Percentiles rank a stretch among this genome's conserved stretches.
Conservation (phyloP, 2,113 vertebrate species). For the Heptranchias perlo region DNA sequence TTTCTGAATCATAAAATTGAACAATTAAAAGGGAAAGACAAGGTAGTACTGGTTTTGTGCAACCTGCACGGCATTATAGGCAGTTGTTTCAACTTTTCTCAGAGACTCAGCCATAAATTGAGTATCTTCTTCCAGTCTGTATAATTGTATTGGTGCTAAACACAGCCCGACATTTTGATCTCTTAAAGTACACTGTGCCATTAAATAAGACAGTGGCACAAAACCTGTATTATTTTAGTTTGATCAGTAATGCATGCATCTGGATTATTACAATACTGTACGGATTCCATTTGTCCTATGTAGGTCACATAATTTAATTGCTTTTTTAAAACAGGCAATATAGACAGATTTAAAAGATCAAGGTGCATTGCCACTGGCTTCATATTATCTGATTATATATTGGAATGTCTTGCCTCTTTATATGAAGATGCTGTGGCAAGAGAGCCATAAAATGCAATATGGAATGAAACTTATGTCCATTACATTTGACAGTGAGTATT, state of each 20-base stretch:
- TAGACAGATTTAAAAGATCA: slow-evolving; percentile 29
- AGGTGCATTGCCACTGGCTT: background rate
- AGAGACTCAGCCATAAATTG: background rate
- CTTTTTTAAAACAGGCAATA: slow-evolving; percentile 34
- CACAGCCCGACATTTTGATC: background rate
- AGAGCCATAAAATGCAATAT: slow-evolving; percentile 2
- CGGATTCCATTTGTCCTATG: slow-evolving; percentile 24
- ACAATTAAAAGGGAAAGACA: background rate
- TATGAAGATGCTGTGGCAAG: background rate
- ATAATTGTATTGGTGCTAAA: background rate
- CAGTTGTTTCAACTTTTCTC: background rate
- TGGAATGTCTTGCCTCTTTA: slow-evolving; percentile 36
- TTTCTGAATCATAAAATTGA: slow-evolving; percentile 21
- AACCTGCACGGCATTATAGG: background rate
- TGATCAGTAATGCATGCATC: slow-evolving; percentile 31
- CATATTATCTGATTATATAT: slow-evolving; percentile 28
- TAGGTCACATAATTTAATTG: slow-evolving; percentile 24
- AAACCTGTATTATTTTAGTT: slow-evolving; percentile 8
- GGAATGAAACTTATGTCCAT: background rate
- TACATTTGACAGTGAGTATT: slow-evolving; percentile 10
- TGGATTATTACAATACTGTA: slow-evolving; percentile 36
- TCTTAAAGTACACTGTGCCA: slow-evolving; percentile 18
- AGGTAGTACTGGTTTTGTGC: background rate
- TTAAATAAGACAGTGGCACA: slow-evolving; percentile 2
- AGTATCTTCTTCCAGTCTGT: background rate